Conservation (phyloP, 2,797 vertebrate species). For the Scolopax bukidnonensis region DNA sequence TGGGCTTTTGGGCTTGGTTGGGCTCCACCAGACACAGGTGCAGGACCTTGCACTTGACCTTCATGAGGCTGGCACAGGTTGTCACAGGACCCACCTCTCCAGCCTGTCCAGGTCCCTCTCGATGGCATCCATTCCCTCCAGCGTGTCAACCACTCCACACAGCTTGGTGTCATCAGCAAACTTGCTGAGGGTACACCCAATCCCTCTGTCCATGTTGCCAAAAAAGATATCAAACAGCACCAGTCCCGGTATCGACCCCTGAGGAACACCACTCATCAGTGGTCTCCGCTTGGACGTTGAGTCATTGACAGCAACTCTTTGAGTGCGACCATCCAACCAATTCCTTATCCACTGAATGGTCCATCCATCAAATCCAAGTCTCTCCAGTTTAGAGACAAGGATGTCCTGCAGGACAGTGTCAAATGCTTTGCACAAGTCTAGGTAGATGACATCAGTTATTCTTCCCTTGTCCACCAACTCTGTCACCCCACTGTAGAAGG, state of each 20-base stretch:
- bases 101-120: not conserved
- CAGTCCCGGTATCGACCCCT: not conserved
- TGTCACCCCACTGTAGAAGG: not conserved
- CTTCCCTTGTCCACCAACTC: not conserved
- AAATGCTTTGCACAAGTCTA: not conserved
- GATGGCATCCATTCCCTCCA: not conserved
- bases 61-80: not conserved
- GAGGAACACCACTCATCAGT: not conserved
- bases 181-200: not conserved
- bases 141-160: not conserved
- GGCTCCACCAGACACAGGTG: not conserved
- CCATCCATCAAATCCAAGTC: not conserved
- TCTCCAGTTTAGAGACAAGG: not conserved
- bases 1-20: not conserved
- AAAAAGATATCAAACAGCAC: not conserved
- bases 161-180: not conserved
- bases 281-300: not conserved
- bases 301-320: not conserved
- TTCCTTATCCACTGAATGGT: not conserved
- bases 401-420: not conserved
- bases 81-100: not conserved
- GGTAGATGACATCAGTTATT: not conserved
- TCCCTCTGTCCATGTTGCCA: not conserved
- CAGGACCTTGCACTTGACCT: not conserved
- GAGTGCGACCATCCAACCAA: not conserved